phyloP scores from a whole-genome alignment of 1,140 invertebrate species.

The Drosophila yakuba region DNA sequence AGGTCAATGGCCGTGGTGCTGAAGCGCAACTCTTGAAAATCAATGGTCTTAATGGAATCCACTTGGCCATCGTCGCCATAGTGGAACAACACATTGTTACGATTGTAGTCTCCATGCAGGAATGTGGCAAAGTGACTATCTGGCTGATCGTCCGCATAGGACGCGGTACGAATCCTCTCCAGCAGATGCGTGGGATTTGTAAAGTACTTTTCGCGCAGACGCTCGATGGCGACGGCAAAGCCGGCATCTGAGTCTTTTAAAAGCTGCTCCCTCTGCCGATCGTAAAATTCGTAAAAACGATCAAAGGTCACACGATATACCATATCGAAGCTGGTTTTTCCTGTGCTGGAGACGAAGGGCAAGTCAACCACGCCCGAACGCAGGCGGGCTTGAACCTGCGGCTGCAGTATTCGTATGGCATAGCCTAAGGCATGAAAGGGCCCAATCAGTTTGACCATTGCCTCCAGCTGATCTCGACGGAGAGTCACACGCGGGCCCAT shows the following conservation, averaged over 20 bases:
- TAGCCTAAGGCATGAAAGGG: conserved; percentile 75
- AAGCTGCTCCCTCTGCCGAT: conserved; percentile 34
- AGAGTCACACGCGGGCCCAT: conserved; percentile 65
- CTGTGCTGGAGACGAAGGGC: conserved; percentile 45
- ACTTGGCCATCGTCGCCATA: conserved; percentile 39
- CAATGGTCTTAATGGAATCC: conserved; percentile 71
- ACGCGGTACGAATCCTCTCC: conserved; percentile 54
- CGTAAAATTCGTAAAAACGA: conserved; percentile 72
- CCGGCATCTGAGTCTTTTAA: conserved; percentile 1
- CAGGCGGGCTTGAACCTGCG: conserved; percentile 53
- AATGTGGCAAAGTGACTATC: conserved; percentile 68
- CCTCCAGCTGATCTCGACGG: conserved; percentile 63
- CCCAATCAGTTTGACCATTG: conserved; percentile 62
- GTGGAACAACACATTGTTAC: conserved; percentile 80
- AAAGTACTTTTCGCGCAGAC: conserved; percentile 56
- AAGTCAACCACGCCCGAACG: conserved; percentile 43
- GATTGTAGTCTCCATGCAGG: conserved; percentile 81
- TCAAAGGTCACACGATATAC: conserved; percentile 69
- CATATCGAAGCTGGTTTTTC: conserved; percentile 35
- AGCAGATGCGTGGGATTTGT: conserved; percentile 53
- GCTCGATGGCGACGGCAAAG: conserved; percentile 43
- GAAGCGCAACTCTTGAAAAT: conserved; percentile 80
- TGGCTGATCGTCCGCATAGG: conserved; percentile 30
- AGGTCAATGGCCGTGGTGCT: conserved; percentile 70
- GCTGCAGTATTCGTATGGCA: conserved; percentile 62